A percentile compares a stretch with the other conserved stretches of the same genome.
These are phyloP conservation scores for Cantharis rufa DNA, from an alignment of 2,888 invertebrate genomes.

Conservation along the genomic window DNA sequence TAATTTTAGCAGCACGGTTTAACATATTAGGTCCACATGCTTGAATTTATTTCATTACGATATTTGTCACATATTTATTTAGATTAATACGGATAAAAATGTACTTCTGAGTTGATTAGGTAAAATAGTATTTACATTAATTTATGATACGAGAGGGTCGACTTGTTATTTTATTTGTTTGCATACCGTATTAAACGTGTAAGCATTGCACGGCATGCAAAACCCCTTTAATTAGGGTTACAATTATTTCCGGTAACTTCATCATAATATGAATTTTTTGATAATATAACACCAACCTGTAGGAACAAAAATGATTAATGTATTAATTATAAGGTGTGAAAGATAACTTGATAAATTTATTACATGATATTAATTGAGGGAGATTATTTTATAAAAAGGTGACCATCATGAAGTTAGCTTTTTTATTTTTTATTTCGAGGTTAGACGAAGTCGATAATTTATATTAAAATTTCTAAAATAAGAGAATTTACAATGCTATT, in stretches of 20 bases:
- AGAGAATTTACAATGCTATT: no score
- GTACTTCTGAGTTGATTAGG: slow-evolving; percentile 9
- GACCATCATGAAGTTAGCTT: background rate
- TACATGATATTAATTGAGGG: background rate
- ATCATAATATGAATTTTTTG: slow-evolving; percentile 15
- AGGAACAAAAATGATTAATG: background rate
- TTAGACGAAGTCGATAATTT: background rate
- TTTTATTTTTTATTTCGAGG: background rate
- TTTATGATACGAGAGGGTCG: slow-evolving; percentile 12
- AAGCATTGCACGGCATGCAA: slow-evolving; percentile 40
- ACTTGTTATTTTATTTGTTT: slow-evolving; percentile 31
- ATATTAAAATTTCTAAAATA: no score
- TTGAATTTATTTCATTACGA: background rate
- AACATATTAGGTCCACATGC: background rate
- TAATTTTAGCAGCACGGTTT: background rate
- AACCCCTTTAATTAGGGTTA: slow-evolving; percentile 28
- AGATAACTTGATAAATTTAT: background rate
- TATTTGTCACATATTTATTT: background rate
- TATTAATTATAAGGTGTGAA: background rate
- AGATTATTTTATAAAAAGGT: background rate
- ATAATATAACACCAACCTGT: background rate
- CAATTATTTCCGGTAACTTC: slow-evolving; percentile 20
- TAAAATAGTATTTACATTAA: slow-evolving; percentile 32
- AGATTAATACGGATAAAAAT: background rate
- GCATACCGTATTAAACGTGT: slow-evolving; percentile 39